These are phyloP conservation scores for Ciconia boyciana DNA, from an alignment of 2,113 vertebrate species.

Conservation along the genomic window DNA sequence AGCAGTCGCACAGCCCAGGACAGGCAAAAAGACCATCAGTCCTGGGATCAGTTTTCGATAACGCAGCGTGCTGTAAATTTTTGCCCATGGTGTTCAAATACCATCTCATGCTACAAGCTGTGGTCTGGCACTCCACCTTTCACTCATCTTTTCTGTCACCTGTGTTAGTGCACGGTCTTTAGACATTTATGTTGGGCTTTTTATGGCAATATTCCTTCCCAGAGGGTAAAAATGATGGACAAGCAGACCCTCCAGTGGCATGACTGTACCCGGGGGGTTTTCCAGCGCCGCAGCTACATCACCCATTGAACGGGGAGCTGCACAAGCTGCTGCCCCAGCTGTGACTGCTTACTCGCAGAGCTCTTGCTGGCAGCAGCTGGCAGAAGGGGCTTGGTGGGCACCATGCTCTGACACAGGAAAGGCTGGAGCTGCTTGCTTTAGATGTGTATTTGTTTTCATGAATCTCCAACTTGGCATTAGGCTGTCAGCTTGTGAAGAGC, in stretches of 20 bases:
- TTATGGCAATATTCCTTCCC: background rate
- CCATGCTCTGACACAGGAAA: background rate
- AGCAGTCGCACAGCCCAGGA: background rate
- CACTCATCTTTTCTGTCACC: background rate
- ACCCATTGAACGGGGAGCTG: rapidly evolving
- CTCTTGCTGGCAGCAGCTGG: background rate
- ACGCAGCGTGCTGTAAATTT: background rate
- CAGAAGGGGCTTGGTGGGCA: background rate
- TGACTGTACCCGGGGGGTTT: background rate
- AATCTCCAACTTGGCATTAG: background rate
- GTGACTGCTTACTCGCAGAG: background rate
- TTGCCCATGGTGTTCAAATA: background rate
- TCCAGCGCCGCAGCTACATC: background rate
- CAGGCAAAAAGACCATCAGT: background rate
- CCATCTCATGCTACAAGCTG: background rate
- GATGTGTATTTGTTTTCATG: background rate
- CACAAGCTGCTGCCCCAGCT: background rate
- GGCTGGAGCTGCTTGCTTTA: background rate
- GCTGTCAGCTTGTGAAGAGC: background rate
- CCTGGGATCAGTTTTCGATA: background rate
- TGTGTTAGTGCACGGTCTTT: background rate
- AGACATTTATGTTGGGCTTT: background rate
- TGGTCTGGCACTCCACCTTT: background rate
- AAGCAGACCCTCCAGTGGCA: background rate
- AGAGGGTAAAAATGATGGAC: background rate